These are phyloP conservation scores for Drosophila biarmipes DNA, from an alignment of 1,140 invertebrate genomes.

Conservation along the genomic window DNA sequence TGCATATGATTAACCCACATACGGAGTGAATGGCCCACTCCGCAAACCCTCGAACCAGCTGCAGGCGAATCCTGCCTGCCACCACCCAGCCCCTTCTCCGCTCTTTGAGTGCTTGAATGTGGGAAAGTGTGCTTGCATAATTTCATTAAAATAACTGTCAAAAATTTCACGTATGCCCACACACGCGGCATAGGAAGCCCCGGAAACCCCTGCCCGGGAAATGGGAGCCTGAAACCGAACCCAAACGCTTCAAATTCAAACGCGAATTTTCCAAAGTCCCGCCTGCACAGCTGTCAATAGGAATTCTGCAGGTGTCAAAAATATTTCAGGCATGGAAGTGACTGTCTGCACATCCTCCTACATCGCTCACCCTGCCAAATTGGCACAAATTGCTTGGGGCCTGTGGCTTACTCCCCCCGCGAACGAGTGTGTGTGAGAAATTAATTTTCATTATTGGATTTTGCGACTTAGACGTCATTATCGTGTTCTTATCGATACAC, in stretches of 20 bases:
- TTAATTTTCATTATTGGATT: constrained; percentile 83
- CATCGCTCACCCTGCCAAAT: constrained; percentile 19
- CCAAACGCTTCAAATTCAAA: constrained; percentile 68
- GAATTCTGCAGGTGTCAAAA: constrained; percentile 81
- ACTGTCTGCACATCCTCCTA: constrained; percentile 19
- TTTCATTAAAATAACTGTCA: constrained; percentile 83
- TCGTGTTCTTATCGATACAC: constrained; percentile 68
- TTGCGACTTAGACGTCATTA: constrained; percentile 78
- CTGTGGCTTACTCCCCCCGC: constrained; percentile 30
- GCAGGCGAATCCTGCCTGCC: constrained; percentile 9
- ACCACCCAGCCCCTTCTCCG: neutral
- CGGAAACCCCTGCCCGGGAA: constrained; percentile 6
- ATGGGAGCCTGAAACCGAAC: neutral
- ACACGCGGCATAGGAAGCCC: constrained; percentile 26
- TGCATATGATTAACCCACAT: constrained; percentile 76
- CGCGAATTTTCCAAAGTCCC: constrained; percentile 47
- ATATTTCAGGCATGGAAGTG: constrained; percentile 72
- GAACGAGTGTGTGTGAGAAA: constrained; percentile 42
- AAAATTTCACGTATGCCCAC: constrained; percentile 73
- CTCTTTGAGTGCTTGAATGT: constrained; percentile 51
- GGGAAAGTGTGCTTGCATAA: constrained; percentile 78
- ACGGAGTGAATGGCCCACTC: constrained; percentile 12
- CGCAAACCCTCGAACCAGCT: constrained; percentile 20
- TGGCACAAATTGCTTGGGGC: constrained; percentile 63
- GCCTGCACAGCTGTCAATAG: constrained; percentile 69